Base-by-base conservation (phyloP, 2,888 invertebrate species). In the Lycophotia porphyrea region DNA sequence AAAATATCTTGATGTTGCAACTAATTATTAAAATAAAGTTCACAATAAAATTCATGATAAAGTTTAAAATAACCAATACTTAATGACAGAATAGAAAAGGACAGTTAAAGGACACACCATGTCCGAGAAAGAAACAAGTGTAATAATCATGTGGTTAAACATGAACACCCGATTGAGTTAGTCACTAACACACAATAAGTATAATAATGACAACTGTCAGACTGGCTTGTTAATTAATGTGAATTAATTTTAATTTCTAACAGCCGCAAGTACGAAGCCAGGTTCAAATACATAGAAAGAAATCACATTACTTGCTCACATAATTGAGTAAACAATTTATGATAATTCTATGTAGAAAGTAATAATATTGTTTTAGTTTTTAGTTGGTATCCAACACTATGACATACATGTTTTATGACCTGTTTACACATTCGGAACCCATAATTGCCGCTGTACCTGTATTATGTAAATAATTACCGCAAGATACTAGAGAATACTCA, bases 221-320 rank as follows among this genome's bases (percentile, higher is more conserved):
- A 74, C 61, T 36, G n/a, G 11, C 4, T 31, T 34, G 49, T 18
- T 81, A 79, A 73, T 61, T 34, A 67, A 74, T 67, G 74, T 67
- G 27, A 74, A 80, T 63, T 67, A 61, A 80, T 80, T 80, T 61
- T 4, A 61, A 73, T 63, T 74, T 74, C 27, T 66, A 63, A 55
- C 31, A 39, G 44, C 36, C 18, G 0, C 31, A 60, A 27, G 13
- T 31, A 13, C 27, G 13, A 31, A 27, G 47, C 15, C 1, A 21
- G 21, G 65, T 80, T 34, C 11, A 49, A 65, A 72, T 15, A 49
- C 21, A 15, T 42, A 58, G 7, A 72, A 58, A 79, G 27, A 58
- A 21, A 80, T 49, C 24, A 34, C 39, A 58, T 64, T 34, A 64
- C 27, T 55, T 47, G 39, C 27, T n/a, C n/a, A n/a, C n/a, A n/a